Percentiles rank a stretch among this genome's conserved stretches.
phyloP scores from a whole-genome alignment of 2,113 vertebrate genomes.

The Aphyosemion australe region DNA sequence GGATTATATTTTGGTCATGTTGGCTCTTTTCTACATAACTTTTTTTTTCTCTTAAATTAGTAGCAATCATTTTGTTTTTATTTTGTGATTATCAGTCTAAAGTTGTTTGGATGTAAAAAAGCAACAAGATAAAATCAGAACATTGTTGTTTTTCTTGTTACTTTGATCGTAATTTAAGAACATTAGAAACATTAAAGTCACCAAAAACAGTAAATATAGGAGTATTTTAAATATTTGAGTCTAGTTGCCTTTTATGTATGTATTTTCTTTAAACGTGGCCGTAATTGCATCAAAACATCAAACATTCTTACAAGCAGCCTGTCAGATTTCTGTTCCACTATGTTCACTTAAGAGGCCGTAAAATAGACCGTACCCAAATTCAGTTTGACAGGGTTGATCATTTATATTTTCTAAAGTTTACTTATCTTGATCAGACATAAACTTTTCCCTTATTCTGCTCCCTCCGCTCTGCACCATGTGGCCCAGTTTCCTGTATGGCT shows the following conservation, averaged over 20 bases:
- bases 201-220: background rate
- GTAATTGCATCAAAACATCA: background rate
- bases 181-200: background rate
- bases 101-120: too few species aligned
- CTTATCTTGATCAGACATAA: slow-evolving; percentile 9
- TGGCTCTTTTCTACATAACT: too few species aligned
- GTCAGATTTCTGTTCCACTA: background rate
- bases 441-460: slow-evolving; percentile 39
- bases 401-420: slow-evolving; percentile 1
- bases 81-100: too few species aligned
- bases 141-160: too few species aligned
- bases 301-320: background rate
- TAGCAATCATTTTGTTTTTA: too few species aligned
- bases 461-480: slow-evolving; percentile 49
- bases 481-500: slow-evolving; percentile 60
- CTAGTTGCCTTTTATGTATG: background rate
- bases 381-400: slow-evolving; percentile 1
- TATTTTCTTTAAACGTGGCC: background rate
- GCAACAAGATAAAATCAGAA: too few species aligned
- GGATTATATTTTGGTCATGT: too few species aligned
- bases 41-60: too few species aligned
- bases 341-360: background rate
- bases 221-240: background rate
- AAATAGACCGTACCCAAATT: background rate
- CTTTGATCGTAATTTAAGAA: too few species aligned